Percentiles rank a stretch among this genome's conserved stretches.
These are phyloP conservation scores for Drosophila seguyi DNA, from an alignment of 1,140 invertebrate genomes.

Conservation along the genomic window DNA sequence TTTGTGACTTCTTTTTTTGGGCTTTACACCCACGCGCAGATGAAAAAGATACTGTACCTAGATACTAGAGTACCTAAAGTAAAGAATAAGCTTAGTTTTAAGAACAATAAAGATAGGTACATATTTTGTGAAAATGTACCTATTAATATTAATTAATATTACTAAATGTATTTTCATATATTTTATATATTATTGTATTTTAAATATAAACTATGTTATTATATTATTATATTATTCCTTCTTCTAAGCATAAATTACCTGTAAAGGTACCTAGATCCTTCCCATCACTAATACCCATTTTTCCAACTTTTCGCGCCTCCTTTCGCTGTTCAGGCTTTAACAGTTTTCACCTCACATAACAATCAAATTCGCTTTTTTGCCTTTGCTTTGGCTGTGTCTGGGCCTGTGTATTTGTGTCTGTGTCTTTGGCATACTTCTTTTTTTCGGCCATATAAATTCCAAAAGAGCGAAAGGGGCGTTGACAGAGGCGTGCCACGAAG, in stretches of 20 bases:
- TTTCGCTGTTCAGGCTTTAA: slow-evolving; percentile 45
- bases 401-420: not conserved
- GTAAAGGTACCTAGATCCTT: not conserved
- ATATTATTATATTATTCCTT: not conserved
- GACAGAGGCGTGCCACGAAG: slow-evolving; percentile 23
- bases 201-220: too few relatives aligned
- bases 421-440: slow-evolving; percentile 29
- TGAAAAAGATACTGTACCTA: not conserved
- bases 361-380: slow-evolving; percentile 47
- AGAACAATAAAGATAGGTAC: too few relatives aligned
- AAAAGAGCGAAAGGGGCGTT: slow-evolving; percentile 12
- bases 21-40: not conserved
- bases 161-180: too few relatives aligned
- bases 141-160: too few relatives aligned
- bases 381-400: slow-evolving; percentile 14
- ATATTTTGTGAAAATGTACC: too few relatives aligned
- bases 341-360: slow-evolving; percentile 69
- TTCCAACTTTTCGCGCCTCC: slow-evolving; percentile 1
- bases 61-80: not conserved
- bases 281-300: slow-evolving; percentile 2
- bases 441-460: slow-evolving; percentile 51
- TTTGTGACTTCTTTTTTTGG: not conserved
- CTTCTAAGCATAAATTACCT: not conserved
- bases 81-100: too few relatives aligned
- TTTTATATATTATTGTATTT: not conserved